Conservation (phyloP, 2,888 invertebrate species). For the Agrochola circellaris region DNA sequence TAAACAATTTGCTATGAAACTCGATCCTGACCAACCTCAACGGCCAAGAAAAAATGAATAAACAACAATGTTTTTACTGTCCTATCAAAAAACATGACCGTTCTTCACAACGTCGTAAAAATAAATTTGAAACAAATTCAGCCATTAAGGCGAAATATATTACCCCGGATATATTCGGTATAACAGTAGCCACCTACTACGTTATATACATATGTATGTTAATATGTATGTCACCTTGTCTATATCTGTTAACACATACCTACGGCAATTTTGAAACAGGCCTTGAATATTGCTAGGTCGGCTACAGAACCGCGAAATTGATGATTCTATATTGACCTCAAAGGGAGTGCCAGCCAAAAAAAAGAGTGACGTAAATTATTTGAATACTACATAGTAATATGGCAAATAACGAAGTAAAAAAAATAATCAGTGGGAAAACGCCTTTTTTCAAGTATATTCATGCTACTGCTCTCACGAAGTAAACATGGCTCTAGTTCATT, state of each 20-base stretch:
- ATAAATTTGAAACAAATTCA: conserved; percentile 47
- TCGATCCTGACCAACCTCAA: conserved; percentile 39
- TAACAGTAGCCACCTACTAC: conserved; percentile 20
- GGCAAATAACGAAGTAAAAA: no score
- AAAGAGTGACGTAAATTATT: not conserved
- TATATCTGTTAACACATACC: conserved; percentile 32
- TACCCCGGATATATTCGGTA: conserved; percentile 55
- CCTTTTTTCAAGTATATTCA: not conserved
- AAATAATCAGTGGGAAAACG: no score
- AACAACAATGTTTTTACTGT: not conserved
- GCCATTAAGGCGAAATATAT: conserved; percentile 59
- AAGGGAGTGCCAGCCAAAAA: not conserved
- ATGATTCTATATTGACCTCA: conserved; percentile 9
- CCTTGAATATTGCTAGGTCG: conserved; percentile 15
- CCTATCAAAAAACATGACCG: conserved; percentile 14
- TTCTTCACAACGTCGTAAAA: conserved; percentile 41
- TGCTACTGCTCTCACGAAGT: no score
- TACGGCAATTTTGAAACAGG: conserved; percentile 2
- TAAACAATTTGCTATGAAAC: conserved; percentile 7
- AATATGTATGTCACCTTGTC: conserved; percentile 31
- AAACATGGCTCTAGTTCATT: no score
- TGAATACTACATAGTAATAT: not conserved
- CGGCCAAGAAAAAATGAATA: not conserved
- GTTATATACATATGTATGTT: conserved; percentile 8
- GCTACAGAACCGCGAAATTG: not conserved